Conservation (phyloP, 2,797 vertebrate species). For the Pangasius sanitwongsei region DNA sequence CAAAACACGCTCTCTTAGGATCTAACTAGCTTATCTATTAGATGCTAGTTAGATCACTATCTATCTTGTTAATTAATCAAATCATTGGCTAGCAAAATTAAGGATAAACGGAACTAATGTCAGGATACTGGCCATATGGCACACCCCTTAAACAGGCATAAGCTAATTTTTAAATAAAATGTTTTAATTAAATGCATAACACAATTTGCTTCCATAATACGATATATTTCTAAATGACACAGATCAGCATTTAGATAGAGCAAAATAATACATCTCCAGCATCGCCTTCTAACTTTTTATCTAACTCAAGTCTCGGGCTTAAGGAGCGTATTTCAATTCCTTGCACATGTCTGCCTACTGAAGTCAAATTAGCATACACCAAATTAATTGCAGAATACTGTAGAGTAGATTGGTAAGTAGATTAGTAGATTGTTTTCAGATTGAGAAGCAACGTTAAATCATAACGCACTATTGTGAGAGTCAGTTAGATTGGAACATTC, state of each 20-base stretch:
- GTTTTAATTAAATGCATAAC: not conserved
- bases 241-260: not conserved
- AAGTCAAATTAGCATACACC: not conserved
- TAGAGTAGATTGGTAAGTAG: not conserved
- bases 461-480: not conserved
- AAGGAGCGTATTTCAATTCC: not conserved
- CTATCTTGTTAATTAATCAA: not conserved
- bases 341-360: not conserved
- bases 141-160: not conserved
- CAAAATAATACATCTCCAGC: not conserved
- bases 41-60: not conserved
- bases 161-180: not conserved
- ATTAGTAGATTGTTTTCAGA: not conserved
- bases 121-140: not conserved
- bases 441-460: not conserved
- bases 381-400: not conserved
- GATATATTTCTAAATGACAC: not conserved
- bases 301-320: not conserved
- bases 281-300: not conserved
- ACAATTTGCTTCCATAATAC: not conserved
- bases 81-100: too few relatives aligned
- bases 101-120: not conserved
- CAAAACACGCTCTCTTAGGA: not conserved
- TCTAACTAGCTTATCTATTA: not conserved
- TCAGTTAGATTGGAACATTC: not conserved